Base-by-base conservation (phyloP, 2,113 vertebrate species). In the Crocuta crocuta region DNA sequence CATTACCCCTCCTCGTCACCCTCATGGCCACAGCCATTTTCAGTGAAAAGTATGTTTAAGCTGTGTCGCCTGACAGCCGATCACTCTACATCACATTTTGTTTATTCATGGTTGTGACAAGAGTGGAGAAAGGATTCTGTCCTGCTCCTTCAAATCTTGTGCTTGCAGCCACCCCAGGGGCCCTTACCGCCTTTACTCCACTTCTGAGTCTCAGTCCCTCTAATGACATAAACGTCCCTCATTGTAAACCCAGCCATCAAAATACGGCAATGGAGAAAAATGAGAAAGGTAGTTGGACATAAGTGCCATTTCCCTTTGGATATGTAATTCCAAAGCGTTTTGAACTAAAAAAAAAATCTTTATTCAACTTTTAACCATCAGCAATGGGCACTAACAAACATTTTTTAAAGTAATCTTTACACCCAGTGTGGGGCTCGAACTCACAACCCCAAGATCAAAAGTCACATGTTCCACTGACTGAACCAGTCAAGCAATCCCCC, bases 51-150 rank as follows among this genome's bases (percentile, higher is more conserved):
- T 16, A 31, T 50, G 7, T 6, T 55, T 23, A 81, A 63, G 8
- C 26, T 26, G 4, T 8, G 0, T 3, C 19, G 71, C 58, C 45
- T 3, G 43, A 21, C 2, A 2, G 35, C 2, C 15, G 12, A 4
- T 19, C 4, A 8, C 39, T 15, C 55, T 17, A 4, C 61, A 2
- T 7, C 7, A 11, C 4, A 7, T 2, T 10, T 6, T 26, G 35
- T 61, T 80, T 45, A 13, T 6, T 28, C 16, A 48, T 2, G 0
- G 45, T 28, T 90, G 0, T 23, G 45, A 55, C 10, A 35, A 10
- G n/a, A 15, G n/a, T 1, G 10, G 19, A 39, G 55, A n/a, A 8
- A 2, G 24, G 2, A 9, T 13, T 8, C 12, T 39, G 33, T 83
- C 31, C 19, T 10, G 26, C 50, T 43, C 31, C 0, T 19, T 2